phyloP scores from a whole-genome alignment of 2,113 vertebrate genomes.

The Sylvietta virens region DNA sequence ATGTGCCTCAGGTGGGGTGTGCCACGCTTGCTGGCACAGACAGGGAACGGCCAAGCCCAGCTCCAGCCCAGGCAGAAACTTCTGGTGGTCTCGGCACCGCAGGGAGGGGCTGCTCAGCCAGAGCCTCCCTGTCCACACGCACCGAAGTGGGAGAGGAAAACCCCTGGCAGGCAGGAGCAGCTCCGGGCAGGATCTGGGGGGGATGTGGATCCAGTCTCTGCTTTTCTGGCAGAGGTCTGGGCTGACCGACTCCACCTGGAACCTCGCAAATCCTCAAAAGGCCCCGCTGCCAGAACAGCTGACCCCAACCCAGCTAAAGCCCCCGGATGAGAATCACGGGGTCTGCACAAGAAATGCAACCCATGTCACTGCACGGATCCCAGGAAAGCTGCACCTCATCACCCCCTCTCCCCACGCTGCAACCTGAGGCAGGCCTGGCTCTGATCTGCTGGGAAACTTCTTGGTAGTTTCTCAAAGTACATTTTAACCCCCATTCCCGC shows the following conservation, averaged over 20 bases:
- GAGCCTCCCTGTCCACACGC: accelerated
- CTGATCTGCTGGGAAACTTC: background rate
- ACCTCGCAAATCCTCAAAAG: background rate
- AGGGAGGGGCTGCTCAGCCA: background rate
- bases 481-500: background rate
- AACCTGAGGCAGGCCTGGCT: background rate
- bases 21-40: background rate
- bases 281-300: accelerated
- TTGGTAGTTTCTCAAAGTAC: background rate
- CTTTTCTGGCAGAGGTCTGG: background rate
- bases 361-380: accelerated
- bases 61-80: background rate
- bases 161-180: background rate
- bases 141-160: background rate
- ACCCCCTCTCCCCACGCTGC: accelerated
- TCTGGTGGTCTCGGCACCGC: accelerated
- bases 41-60: background rate
- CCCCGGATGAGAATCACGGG: accelerated
- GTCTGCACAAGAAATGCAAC: background rate
- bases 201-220: background rate
- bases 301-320: background rate
- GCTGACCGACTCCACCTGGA: background rate
- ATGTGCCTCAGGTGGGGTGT: background rate
- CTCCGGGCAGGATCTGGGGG: background rate
- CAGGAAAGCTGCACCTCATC: background rate